These are phyloP conservation scores for Drosophila emarginata DNA, from an alignment of 2,888 invertebrate genomes.

Conservation along the genomic window DNA sequence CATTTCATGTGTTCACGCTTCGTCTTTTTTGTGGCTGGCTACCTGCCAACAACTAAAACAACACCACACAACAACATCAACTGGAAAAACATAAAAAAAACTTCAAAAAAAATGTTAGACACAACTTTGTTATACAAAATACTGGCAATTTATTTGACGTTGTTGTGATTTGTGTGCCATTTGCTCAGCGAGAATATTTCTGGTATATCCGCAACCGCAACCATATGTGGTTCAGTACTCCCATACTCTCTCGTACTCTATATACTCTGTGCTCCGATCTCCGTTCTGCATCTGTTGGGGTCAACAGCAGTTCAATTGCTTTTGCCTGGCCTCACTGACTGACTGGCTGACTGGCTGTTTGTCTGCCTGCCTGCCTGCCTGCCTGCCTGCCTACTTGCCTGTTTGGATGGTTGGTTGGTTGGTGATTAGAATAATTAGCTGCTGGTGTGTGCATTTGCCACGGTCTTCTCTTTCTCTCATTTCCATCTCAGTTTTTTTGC, in stretches of 20 bases:
- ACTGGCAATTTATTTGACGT: slow-evolving; percentile 60
- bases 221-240: slow-evolving; percentile 30
- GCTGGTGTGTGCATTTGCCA: slow-evolving; percentile 12
- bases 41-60: slow-evolving; percentile 22
- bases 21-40: slow-evolving; percentile 23
- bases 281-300: slow-evolving; percentile 46
- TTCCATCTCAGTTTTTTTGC: not conserved
- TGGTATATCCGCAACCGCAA: slow-evolving; percentile 15
- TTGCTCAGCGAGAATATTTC: slow-evolving; percentile 24
- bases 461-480: slow-evolving; percentile 1
- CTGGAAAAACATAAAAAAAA: not conserved
- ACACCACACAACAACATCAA: not conserved
- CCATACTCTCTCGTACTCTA: not conserved
- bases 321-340: slow-evolving; percentile 38
- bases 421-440: slow-evolving; percentile 43
- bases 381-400: not conserved
- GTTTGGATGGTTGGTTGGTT: not conserved
- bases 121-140: slow-evolving; percentile 68
- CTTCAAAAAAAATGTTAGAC: slow-evolving; percentile 35
- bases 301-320: slow-evolving; percentile 73
- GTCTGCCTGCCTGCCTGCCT: slow-evolving; percentile 13
- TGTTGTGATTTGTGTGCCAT: slow-evolving; percentile 51
- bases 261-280: not conserved
- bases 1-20: slow-evolving; percentile 66
- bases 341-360: slow-evolving; percentile 18